These are phyloP conservation scores for Tenebrio molitor DNA, from an alignment of 1,140 invertebrate genomes.

Conservation along the genomic window DNA sequence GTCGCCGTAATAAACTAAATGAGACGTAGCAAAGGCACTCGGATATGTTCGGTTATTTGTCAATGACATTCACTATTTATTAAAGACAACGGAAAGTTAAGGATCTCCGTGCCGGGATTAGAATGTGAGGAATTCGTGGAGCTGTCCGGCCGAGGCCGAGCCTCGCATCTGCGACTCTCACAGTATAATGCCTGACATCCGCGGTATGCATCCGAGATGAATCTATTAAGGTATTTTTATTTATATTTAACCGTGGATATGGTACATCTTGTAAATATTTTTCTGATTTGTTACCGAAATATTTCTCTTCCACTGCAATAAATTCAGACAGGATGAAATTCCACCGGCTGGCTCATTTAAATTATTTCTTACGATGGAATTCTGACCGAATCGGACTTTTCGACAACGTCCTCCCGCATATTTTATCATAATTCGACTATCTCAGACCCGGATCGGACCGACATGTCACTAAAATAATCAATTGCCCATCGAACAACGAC, in stretches of 20 bases:
- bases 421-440: slow-evolving; percentile 43
- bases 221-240: slow-evolving; percentile 53
- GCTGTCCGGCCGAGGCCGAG: slow-evolving; percentile 44
- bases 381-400: slow-evolving; percentile 18
- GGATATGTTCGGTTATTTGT: slow-evolving; percentile 62
- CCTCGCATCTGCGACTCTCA: slow-evolving; percentile 46
- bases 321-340: slow-evolving; percentile 46
- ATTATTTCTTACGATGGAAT: slow-evolving; percentile 47
- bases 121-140: slow-evolving; percentile 61
- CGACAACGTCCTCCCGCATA: slow-evolving; percentile 30
- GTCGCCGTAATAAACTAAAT: slow-evolving; percentile 58
- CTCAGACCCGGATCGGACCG: slow-evolving; percentile 16
- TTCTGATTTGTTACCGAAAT: slow-evolving; percentile 48
- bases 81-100: slow-evolving; percentile 62
- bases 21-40: slow-evolving; percentile 57
- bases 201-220: slow-evolving; percentile 52
- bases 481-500: no score
- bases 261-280: slow-evolving; percentile 44
- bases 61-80: slow-evolving; percentile 63
- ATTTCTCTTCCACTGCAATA: slow-evolving; percentile 45
- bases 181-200: slow-evolving; percentile 56
- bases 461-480: no score
- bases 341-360: slow-evolving; percentile 44
- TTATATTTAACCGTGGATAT: slow-evolving; percentile 40
- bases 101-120: slow-evolving; percentile 56